These are phyloP conservation scores for Priocnemis perturbator DNA, from an alignment of 2,888 invertebrate species.

Conservation along the genomic window DNA sequence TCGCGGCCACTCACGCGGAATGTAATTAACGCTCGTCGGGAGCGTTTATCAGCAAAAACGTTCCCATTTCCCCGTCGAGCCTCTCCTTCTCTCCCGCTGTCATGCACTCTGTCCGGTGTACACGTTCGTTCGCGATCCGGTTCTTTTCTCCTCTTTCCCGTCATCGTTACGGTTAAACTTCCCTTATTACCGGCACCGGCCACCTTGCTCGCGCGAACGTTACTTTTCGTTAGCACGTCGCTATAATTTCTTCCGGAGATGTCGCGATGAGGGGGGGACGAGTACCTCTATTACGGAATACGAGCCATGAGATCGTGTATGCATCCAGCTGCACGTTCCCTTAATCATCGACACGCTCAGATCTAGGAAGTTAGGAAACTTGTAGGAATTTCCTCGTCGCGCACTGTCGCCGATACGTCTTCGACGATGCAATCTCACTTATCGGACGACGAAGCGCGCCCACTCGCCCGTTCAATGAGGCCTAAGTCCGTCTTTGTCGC, in stretches of 20 bases:
- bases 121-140: constrained; percentile 3
- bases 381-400: too few species aligned
- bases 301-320: too few species aligned
- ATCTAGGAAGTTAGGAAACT: too few species aligned
- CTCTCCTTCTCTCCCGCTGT: constrained; percentile 12
- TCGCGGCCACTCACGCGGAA: constrained; percentile 63
- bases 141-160: constrained; percentile 28
- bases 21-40: constrained; percentile 64
- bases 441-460: too few species aligned
- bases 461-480: too few species aligned
- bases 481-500: too few species aligned
- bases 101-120: background rate
- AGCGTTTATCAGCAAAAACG: constrained; percentile 52
- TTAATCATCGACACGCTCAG: too few species aligned
- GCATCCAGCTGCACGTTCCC: too few species aligned
- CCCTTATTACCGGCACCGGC: constrained; percentile 48
- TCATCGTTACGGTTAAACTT: constrained; percentile 47
- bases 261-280: background rate
- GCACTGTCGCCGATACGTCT: too few species aligned
- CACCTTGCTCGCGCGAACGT: constrained; percentile 11
- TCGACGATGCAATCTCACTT: too few species aligned
- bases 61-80: constrained; percentile 25
- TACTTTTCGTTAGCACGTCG: constrained; percentile 30
- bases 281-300: too few species aligned
- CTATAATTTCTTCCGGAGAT: constrained; percentile 26